These are phyloP conservation scores for Chironomus tepperi DNA, from an alignment of 1,140 invertebrate species.

Conservation along the genomic window DNA sequence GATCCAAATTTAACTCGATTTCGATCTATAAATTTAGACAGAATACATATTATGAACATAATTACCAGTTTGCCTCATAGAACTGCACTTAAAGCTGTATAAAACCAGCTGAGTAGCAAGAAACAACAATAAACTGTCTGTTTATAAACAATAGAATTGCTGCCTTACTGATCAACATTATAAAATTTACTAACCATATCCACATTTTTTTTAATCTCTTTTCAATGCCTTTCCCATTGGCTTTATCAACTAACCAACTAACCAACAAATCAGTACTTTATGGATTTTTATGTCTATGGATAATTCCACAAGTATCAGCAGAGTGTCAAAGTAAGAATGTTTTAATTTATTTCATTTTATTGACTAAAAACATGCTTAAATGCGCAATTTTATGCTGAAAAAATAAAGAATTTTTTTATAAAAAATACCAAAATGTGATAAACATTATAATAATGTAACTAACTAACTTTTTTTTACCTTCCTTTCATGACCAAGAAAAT, in stretches of 20 bases:
- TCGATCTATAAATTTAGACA: too few species aligned
- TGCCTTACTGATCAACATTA: too few species aligned
- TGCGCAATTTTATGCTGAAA: constrained; percentile 26
- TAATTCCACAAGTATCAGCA: constrained; percentile 39
- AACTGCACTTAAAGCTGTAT: not conserved
- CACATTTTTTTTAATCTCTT: not conserved
- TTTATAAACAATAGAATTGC: not conserved
- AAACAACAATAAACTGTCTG: not conserved
- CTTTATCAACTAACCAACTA: not conserved
- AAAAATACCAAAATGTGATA: not conserved
- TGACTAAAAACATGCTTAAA: not conserved
- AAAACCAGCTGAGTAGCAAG: not conserved
- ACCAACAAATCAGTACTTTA: not conserved
- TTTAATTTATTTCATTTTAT: constrained; percentile 27
- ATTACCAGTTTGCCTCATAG: too few species aligned
- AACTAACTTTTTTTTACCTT: constrained; percentile 12
- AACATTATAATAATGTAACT: not conserved
- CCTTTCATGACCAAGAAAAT: constrained; percentile 9
- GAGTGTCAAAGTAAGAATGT: constrained; percentile 41
- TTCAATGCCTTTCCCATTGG: not conserved
- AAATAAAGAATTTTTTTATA: not conserved
- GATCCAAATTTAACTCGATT: too few species aligned
- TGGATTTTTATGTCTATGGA: not conserved
- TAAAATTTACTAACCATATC: not conserved
- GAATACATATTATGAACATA: too few species aligned